Percentiles rank a stretch among this genome's conserved stretches.
Evolutionary conservation across 1,140 invertebrate genomes (phyloP).

Genomic region (Aphidius ervi): DNA sequence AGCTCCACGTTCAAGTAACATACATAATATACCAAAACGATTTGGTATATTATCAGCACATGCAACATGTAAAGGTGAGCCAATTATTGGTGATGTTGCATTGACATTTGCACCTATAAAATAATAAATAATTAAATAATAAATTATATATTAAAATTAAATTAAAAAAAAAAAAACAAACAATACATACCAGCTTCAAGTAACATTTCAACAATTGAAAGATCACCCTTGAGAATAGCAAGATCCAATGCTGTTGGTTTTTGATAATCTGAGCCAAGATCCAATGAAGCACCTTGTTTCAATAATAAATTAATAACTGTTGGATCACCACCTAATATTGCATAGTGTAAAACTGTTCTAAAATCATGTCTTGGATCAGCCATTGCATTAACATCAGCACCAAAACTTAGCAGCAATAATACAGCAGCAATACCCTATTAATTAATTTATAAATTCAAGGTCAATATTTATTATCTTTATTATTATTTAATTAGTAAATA

Average conservation of each 20-base stretch:
- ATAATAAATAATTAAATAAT: slow-evolving; percentile 8
- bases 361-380: slow-evolving; percentile 76
- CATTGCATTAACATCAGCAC: slow-evolving; percentile 78
- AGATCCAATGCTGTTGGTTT: slow-evolving; percentile 81
- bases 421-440: slow-evolving; percentile 71
- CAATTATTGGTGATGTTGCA: slow-evolving; percentile 76
- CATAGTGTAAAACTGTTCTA: slow-evolving; percentile 81
- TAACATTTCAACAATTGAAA: slow-evolving; percentile 66
- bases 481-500: slow-evolving; percentile 11
- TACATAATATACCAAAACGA: slow-evolving; percentile 62
- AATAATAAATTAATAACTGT: slow-evolving; percentile 76
- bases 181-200: slow-evolving; percentile 59
- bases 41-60: slow-evolving; percentile 79
- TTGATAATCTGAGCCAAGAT: slow-evolving; percentile 61
- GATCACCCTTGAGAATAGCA: slow-evolving; percentile 78
- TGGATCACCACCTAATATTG: slow-evolving; percentile 75
- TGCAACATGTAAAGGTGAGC: slow-evolving; percentile 80
- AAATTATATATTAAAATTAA: slow-evolving; percentile 4
- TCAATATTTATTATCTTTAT: neutral
- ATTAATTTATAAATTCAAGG: slow-evolving; percentile 6
- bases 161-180: slow-evolving; percentile 1
- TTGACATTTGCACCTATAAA: slow-evolving; percentile 72
- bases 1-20: slow-evolving; percentile 70
- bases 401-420: slow-evolving; percentile 70
- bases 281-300: slow-evolving; percentile 72